These are phyloP conservation scores for Hyperoplus immaculatus DNA, from an alignment of 2,797 vertebrate species.

Conservation along the genomic window DNA sequence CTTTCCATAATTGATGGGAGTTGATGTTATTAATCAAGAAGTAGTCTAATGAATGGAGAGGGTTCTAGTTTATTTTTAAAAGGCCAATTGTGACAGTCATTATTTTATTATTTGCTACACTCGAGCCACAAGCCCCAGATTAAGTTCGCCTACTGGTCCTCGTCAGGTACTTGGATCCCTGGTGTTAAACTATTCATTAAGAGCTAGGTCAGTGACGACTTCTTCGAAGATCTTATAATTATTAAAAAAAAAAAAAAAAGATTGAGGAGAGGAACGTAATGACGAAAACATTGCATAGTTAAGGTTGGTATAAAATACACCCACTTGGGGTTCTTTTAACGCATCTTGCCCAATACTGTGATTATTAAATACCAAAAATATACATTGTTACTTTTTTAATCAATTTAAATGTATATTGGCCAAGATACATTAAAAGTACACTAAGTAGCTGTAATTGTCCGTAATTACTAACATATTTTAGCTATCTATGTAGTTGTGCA, in stretches of 20 bases:
- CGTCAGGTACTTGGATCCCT: neutral
- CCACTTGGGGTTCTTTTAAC: no score
- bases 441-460: neutral
- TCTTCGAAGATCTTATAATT: neutral
- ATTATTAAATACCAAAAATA: no score
- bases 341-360: no score
- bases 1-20: neutral
- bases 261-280: no score
- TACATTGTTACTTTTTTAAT: no score
- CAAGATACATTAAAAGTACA: no score
- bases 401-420: no score
- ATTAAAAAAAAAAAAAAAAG: no score
- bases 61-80: neutral
- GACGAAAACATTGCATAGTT: no score
- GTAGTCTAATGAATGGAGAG: neutral
- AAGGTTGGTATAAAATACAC: no score
- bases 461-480: constrained; percentile 21
- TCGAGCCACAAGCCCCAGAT: constrained; percentile 12
- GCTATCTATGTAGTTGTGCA: constrained; percentile 4
- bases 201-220: neutral
- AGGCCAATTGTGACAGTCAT: neutral
- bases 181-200: neutral
- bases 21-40: neutral
- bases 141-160: constrained; percentile 14
- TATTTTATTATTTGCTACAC: constrained; percentile 19